Conservation (phyloP, 2,113 vertebrate genomes). For the Patagioenas fasciata region DNA sequence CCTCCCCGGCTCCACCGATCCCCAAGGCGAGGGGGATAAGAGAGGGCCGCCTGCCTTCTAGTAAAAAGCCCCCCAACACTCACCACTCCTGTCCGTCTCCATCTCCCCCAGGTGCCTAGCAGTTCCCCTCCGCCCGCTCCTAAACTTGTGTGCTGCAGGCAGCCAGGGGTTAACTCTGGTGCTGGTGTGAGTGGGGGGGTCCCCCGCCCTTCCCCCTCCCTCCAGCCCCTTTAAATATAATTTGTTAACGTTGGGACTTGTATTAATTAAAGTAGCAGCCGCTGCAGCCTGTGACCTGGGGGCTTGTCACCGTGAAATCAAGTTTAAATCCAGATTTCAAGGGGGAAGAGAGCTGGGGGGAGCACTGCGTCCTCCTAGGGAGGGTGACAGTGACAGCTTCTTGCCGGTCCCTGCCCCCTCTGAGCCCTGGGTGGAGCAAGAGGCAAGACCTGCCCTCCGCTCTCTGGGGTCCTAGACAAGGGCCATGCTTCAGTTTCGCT, state of each 20-base stretch:
- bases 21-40: not conserved
- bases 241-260: constrained; percentile 66
- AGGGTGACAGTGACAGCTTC: constrained; percentile 44
- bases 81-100: not conserved
- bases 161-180: constrained; percentile 50
- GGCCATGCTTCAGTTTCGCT: constrained; percentile 10
- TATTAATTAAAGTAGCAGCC: constrained; percentile 73
- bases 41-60: not conserved
- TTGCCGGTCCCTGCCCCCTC: not conserved
- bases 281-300: constrained; percentile 70
- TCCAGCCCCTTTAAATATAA: constrained; percentile 60
- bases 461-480: not conserved
- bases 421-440: constrained; percentile 20
- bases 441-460: not conserved
- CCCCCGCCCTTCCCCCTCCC: constrained; percentile 43
- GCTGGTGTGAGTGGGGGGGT: not conserved
- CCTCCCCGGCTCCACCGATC: not conserved
- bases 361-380: not conserved
- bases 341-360: constrained; percentile 31
- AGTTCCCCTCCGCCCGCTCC: not conserved
- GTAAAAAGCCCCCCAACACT: not conserved
- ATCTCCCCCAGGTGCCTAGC: not conserved
- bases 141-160: not conserved
- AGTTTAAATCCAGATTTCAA: constrained; percentile 71
- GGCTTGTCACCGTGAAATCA: constrained; percentile 72